A percentile compares a stretch with the other conserved stretches of the same genome.
Conservation (phyloP, 2,113 vertebrate genomes). For the Callocephalon fimbriatum region DNA sequence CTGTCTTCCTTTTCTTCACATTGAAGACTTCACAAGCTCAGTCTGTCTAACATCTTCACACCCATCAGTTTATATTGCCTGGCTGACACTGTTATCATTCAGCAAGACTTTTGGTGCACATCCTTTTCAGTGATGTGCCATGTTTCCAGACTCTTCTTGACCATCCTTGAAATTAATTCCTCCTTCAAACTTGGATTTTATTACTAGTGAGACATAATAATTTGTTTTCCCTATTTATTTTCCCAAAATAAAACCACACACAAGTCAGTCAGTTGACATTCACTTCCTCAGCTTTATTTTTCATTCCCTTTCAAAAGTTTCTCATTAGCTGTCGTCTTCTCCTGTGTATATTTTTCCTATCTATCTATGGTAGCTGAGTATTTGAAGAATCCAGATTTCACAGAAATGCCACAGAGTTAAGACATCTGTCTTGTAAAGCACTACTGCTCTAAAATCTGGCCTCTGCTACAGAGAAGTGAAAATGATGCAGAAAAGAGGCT, state of each 20-base stretch:
- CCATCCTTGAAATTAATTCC: neutral
- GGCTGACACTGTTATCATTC: neutral
- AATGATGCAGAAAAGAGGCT: neutral
- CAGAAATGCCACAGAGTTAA: neutral
- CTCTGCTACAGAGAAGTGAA: neutral
- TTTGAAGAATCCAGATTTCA: neutral
- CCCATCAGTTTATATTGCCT: neutral
- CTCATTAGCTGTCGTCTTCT: neutral
- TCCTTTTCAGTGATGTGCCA: neutral
- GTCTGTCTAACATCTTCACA: neutral
- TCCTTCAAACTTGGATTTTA: neutral
- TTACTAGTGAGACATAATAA: neutral
- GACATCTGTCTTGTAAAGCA: neutral
- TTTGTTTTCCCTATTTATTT: neutral
- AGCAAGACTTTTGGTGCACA: neutral
- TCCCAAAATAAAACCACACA: rapidly evolving
- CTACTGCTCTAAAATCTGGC: neutral
- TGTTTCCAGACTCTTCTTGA: neutral
- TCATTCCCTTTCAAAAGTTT: neutral
- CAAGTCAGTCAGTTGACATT: neutral
- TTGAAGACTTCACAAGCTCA: neutral
- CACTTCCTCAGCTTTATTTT: neutral
- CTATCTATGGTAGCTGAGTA: neutral
- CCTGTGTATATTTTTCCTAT: neutral
- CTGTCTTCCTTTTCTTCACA: neutral